A percentile compares a stretch with the other conserved stretches of the same genome.
These are phyloP conservation scores for Dryobates pubescens DNA, from an alignment of 2,797 vertebrate species.

Conservation along the genomic window DNA sequence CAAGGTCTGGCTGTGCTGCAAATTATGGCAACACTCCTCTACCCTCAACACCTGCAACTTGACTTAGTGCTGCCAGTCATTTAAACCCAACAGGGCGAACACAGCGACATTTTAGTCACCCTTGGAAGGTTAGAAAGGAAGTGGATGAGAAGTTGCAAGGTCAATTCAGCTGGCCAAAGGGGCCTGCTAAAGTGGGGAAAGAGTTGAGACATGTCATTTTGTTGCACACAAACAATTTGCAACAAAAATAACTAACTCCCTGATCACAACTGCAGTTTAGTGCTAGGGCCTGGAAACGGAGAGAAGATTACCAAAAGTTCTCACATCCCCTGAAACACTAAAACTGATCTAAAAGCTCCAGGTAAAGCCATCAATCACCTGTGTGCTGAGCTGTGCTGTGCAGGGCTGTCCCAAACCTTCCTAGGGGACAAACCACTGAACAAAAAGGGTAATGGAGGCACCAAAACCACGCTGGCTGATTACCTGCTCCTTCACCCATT, in stretches of 20 bases:
- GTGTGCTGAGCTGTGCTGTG: neutral
- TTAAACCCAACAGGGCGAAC: conserved; percentile 54
- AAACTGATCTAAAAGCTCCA: neutral
- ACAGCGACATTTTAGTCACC: conserved; percentile 50
- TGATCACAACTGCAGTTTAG: neutral
- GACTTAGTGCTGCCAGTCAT: conserved; percentile 6
- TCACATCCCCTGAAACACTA: neutral
- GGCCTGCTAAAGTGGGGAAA: neutral
- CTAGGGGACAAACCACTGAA: neutral
- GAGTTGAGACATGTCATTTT: neutral
- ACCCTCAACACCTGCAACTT: neutral
- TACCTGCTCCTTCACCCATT: conserved; percentile 42
- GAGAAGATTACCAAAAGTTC: neutral
- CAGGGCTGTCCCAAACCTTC: neutral
- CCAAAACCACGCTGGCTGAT: conserved; percentile 22
- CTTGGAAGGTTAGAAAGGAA: conserved; percentile 40
- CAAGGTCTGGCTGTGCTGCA: neutral
- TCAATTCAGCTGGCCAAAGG: neutral
- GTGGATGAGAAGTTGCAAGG: neutral
- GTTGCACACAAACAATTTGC: neutral
- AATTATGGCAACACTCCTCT: conserved; percentile 2
- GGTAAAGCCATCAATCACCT: neutral
- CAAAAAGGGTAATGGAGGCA: conserved; percentile 31
- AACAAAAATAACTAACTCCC: neutral
- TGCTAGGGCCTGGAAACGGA: neutral